Evolutionary conservation across 2,113 vertebrate species (phyloP), one percentile per base, ranked within the genome.

Genomic region (Cebus imitator): DNA sequence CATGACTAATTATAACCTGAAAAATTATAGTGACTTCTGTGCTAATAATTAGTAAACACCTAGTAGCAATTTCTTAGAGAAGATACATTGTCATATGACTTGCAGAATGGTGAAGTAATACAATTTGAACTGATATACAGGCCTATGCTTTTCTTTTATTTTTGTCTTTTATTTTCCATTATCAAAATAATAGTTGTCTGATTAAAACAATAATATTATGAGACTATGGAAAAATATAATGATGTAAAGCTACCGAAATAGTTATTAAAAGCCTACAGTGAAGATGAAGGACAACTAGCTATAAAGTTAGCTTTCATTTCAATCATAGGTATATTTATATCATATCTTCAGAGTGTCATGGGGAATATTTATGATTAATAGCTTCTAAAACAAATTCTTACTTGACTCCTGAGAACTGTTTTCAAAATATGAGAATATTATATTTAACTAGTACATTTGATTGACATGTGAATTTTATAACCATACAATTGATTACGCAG

Each of bases 41-140:
- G 95, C 83, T 98, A 98, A 98, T 97, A 95, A 94, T 98, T 98
- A 97, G 82, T 97, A 98, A 98, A 98, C 92, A 98, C 87, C 93
- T 97, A 93, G 43, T 73, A 91, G 43, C 27, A 61, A 95, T 94
- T 98, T 89, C 32, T 27, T 81, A 82, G n/a, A 13, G 50, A 93
- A 96, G 93, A 52, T 52, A 79, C 10, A 80, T 92, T 86, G 83
- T 40, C 55, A n/a, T 61, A 48, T 8, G 21, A 13, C 94, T 96
- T 85, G 45, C 10, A 64, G 82, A 96, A 32, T n/a, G 16, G 5
- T 27, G 16, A 90, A 82, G 52, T 87, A 93, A 16, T 6, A 68
- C 10, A 40, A 37, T 83, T 96, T 55, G 0, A 66, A 4, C 16
- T 93, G 52, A 72, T 73, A n/a, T 18, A 30, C 11, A 97, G 35